Percentiles rank a stretch among this genome's conserved stretches.
Conservation (phyloP, 2,888 invertebrate genomes). For the Orthonychiurus folsomi region DNA sequence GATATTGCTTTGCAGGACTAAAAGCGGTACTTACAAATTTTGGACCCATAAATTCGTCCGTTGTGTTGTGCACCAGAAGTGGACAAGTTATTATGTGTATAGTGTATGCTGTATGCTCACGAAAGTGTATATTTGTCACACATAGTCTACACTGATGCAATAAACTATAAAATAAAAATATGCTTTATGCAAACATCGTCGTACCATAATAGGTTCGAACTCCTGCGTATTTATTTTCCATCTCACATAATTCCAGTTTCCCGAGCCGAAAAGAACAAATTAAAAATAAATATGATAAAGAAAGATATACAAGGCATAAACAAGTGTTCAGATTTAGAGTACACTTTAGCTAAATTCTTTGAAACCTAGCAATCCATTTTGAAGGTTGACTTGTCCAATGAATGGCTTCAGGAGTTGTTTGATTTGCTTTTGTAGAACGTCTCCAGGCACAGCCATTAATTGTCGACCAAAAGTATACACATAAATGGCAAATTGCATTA, state of each 20-base stretch:
- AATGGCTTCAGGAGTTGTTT: neutral
- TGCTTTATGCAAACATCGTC: no score
- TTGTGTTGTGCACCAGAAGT: constrained; percentile 99
- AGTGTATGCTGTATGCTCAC: constrained; percentile 80
- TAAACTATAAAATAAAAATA: no score
- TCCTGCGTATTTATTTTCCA: no score
- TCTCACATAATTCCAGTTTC: no score
- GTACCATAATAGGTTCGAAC: no score
- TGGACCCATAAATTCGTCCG: constrained; percentile 99
- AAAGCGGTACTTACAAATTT: constrained; percentile 96
- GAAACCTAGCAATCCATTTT: neutral
- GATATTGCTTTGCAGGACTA: constrained; percentile 89
- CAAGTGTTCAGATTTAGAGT: no score
- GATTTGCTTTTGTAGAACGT: neutral
- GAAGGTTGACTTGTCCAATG: no score
- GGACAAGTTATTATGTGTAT: constrained; percentile 95
- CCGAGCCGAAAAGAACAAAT: no score
- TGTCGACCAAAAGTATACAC: neutral
- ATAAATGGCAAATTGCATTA: neutral
- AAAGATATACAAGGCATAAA: no score
- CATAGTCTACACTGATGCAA: no score
- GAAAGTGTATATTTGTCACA: no score
- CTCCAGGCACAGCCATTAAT: neutral
- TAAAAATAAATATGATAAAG: no score
- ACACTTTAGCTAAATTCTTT: neutral